Base-by-base conservation (phyloP, 2,113 vertebrate species). In the Hassar affinis region DNA sequence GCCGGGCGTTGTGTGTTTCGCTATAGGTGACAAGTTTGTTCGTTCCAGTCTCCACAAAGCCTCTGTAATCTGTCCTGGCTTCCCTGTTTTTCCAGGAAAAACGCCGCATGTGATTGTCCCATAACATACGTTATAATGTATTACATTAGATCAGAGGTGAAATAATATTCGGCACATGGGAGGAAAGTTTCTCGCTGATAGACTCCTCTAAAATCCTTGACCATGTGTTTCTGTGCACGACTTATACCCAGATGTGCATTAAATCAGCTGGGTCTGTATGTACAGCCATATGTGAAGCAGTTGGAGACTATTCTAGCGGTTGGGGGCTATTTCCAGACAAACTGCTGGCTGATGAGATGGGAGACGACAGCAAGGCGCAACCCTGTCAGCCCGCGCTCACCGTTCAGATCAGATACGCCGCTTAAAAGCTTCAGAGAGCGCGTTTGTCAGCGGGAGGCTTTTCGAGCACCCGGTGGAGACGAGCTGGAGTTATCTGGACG, bases 91-190 rank as follows among this genome's bases (percentile, higher is more conserved):
- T 14, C 45, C 74, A 62, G 83, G 78, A 84, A 47, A 22, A 33
- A n/a, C 15, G 2, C 17, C 2, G 68, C 57, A 9, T 17, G 45
- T n/a, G 80, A 84, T 82, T 56, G 75, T 71, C 11, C 78, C 54
- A 75, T 71, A 5, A 14, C 51, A 38, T 2, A 25, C 33, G 30
- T 18, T 77, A 30, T 64, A 45, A 71, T 83, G 80, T 83, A n/a
- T n/a, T n/a, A 85, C 86, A 88, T 64, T 54, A 87, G 89, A 74
- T 57, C 80, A 91, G 86, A 89, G 80, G 64, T 90, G 38, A 85
- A 38, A 42, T 52, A 14, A 33, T 88, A 69, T 38, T 54, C 83
- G 61, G 84, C 81, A 85, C 83, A 69, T 86, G 76, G 52, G 52
- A 77, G 56, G 80, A 84, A 82, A 86, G 79, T 49, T 78, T 30